Evolutionary conservation across 2,113 vertebrate genomes (phyloP), one percentile per base, ranked within the genome.

Genomic region (Orthonyx spaldingii): DNA sequence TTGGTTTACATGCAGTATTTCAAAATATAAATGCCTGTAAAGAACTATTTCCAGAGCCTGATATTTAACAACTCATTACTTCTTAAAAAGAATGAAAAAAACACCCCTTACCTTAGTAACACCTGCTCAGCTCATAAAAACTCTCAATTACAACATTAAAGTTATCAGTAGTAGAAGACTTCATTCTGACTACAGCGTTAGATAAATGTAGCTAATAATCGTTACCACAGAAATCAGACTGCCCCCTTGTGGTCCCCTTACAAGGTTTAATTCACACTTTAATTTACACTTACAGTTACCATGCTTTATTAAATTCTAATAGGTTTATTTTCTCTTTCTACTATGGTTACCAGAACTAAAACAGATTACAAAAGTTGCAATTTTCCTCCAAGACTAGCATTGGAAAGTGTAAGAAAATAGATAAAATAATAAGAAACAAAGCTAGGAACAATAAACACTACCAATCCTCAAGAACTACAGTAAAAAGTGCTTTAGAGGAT

Each of bases 171-270:
- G 50, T 52, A 27, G 28, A 81, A 87, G 87, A 80, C 16, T 57
- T 79, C 3, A 49, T 47, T 93, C 20, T 55, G 15, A 74, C 33
- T 28, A 60, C 5, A 49, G 28, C 23, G 50, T 33, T 46, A 78
- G 11, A 56, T 5, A 42, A 56, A 28, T 3, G 16, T 44, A 53
- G 47, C 6, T 21, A 41, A 17, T 14, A 35, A 61, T 5, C 3
- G 41, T 49, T 42, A 74, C 30, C 84, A 30, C 5, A 75, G 42
- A 92, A 77, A 80, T 92, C 71, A 81, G 59, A 89, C 71, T 89
- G 96, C 94, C 95, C 94, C 83, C 96, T 76, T 79, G 87, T 57
- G 96, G 74, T 79, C 11, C 13, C 11, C 7, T 6, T 21, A 64
- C 20, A 75, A 87, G 72, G 16, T 24, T 47, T 56, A 56, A 81